These are phyloP conservation scores for Sinosuthora webbiana DNA, from an alignment of 2,113 vertebrate species.

Conservation along the genomic window DNA sequence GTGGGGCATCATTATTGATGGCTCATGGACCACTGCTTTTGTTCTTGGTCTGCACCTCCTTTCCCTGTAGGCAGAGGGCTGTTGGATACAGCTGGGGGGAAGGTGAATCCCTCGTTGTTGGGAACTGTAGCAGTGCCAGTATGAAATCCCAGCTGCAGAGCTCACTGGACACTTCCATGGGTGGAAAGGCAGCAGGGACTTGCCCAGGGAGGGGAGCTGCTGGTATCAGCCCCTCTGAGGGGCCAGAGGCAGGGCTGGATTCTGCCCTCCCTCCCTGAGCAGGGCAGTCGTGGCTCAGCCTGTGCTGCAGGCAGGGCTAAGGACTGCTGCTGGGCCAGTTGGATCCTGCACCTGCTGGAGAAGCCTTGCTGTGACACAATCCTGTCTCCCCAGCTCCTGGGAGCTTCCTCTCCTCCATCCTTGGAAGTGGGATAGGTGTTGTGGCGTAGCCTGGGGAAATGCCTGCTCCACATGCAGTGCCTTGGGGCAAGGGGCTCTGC, in stretches of 20 bases:
- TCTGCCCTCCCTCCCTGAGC: neutral
- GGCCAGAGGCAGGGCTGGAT: neutral
- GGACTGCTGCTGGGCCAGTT: neutral
- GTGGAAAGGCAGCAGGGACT: accelerated
- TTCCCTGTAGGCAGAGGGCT: neutral
- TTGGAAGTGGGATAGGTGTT: neutral
- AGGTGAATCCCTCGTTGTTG: neutral
- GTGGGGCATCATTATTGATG: neutral
- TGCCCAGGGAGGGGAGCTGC: neutral
- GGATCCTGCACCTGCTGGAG: neutral
- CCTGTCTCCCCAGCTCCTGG: neutral
- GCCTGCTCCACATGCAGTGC: neutral
- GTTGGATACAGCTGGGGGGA: accelerated
- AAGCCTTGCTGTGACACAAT: neutral
- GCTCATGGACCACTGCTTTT: neutral
- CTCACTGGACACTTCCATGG: neutral
- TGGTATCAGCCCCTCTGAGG: neutral
- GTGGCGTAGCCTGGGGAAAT: neutral
- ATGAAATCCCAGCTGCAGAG: neutral
- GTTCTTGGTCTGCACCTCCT: accelerated
- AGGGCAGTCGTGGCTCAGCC: neutral
- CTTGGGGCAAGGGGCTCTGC: neutral
- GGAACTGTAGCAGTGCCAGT: neutral
- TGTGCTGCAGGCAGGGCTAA: neutral
- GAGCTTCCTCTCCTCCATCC: neutral